Percentiles rank a stretch among this genome's conserved stretches.
phyloP scores from a whole-genome alignment of 2,888 invertebrate genomes.

The Eupithecia vulgata region DNA sequence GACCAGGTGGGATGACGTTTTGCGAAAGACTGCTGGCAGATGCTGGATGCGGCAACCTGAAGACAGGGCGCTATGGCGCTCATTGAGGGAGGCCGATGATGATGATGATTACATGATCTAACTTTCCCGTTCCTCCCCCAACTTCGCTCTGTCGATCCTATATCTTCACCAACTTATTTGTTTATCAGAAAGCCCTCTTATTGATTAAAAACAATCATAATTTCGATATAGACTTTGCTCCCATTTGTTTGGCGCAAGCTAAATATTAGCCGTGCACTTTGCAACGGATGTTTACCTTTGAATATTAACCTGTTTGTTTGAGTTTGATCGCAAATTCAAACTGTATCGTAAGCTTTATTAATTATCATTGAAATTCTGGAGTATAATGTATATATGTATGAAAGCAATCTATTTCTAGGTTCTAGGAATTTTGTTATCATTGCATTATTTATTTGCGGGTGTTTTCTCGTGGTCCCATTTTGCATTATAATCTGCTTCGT shows the following conservation, averaged over 20 bases:
- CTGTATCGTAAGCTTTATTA: not conserved
- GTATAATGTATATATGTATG: no score
- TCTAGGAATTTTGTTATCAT: not conserved
- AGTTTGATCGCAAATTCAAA: constrained; percentile 10
- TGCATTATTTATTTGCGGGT: no score
- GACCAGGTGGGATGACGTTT: no score
- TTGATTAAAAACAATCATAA: constrained; percentile 41
- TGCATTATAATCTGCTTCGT: no score
- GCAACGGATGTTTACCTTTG: constrained; percentile 42
- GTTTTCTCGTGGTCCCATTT: no score
- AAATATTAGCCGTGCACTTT: constrained; percentile 63
- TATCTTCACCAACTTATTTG: not conserved
- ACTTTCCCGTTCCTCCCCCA: not conserved
- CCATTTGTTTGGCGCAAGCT: constrained; percentile 46
- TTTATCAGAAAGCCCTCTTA: not conserved
- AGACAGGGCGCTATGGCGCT: no score
- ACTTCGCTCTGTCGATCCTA: not conserved
- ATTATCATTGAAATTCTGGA: not conserved
- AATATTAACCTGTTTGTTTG: constrained; percentile 41
- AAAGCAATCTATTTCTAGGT: not conserved
- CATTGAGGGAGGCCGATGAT: no score
- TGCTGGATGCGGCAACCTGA: no score
- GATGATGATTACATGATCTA: not conserved
- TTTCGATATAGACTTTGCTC: constrained; percentile 1
- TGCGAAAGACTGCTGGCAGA: no score